phyloP scores from a whole-genome alignment of 2,888 invertebrate species.

The Pyralis farinalis region DNA sequence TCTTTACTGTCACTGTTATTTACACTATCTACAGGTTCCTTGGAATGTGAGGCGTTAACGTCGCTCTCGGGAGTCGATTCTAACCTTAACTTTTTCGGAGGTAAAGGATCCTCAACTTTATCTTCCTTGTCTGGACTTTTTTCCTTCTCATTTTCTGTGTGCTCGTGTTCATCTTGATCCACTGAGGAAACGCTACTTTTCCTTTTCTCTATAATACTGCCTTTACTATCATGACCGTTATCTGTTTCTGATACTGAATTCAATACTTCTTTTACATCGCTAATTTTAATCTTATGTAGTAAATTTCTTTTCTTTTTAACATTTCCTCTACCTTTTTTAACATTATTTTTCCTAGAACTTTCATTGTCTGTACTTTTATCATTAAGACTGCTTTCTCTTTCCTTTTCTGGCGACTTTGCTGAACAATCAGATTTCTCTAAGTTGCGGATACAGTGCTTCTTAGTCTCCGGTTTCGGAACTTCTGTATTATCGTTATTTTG shows the following conservation, averaged over 20 bases:
- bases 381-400: slow-evolving; percentile 47
- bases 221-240: slow-evolving; percentile 60
- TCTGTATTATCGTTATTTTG: slow-evolving; percentile 60
- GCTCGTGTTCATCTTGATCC: slow-evolving; percentile 52
- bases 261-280: slow-evolving; percentile 45
- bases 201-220: slow-evolving; percentile 64
- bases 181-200: slow-evolving; percentile 70
- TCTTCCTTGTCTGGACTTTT: slow-evolving; percentile 50
- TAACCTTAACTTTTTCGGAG: slow-evolving; percentile 65
- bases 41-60: slow-evolving; percentile 59
- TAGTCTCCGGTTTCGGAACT: slow-evolving; percentile 54
- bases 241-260: slow-evolving; percentile 53
- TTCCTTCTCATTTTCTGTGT: slow-evolving; percentile 48
- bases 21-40: slow-evolving; percentile 46
- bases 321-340: slow-evolving; percentile 58
- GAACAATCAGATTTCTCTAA: slow-evolving; percentile 51
- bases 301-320: slow-evolving; percentile 56
- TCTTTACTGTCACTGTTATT: slow-evolving; percentile 29
- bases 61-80: slow-evolving; percentile 62
- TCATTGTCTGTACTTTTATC: slow-evolving; percentile 57
- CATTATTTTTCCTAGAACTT: slow-evolving; percentile 49
- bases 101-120: slow-evolving; percentile 58
- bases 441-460: slow-evolving; percentile 67
- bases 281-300: slow-evolving; percentile 42
- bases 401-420: slow-evolving; percentile 39